Evolutionary conservation across 2,797 vertebrate species (phyloP).

Genomic region (Uromys caudimaculatus): DNA sequence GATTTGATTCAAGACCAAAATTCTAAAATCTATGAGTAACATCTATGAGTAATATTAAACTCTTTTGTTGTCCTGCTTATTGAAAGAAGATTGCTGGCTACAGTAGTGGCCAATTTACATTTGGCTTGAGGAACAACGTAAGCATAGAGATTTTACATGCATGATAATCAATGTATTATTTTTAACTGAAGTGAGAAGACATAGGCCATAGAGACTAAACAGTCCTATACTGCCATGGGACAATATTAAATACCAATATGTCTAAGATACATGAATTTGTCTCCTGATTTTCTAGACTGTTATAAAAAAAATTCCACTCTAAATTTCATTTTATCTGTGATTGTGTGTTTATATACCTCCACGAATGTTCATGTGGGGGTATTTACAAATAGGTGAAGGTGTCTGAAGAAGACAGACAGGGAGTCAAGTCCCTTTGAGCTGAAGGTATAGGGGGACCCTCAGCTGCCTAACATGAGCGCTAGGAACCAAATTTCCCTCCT

Average conservation of each 20-base stretch:
- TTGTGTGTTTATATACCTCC: background rate
- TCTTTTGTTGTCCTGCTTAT: background rate
- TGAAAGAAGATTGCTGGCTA: background rate
- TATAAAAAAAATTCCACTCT: background rate
- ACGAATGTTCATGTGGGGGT: too few species aligned
- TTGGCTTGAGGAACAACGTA: background rate
- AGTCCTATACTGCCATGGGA: fast-evolving
- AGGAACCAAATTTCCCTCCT: background rate
- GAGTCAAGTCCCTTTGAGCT: too few species aligned
- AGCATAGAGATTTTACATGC: background rate
- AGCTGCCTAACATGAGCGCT: background rate
- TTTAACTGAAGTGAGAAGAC: fast-evolving
- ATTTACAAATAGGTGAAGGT: background rate
- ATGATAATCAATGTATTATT: background rate
- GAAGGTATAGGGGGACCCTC: background rate
- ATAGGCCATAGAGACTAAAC: background rate
- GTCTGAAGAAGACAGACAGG: background rate
- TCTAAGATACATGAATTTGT: background rate
- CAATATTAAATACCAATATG: fast-evolving
- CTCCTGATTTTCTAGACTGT: background rate
- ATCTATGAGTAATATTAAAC: background rate
- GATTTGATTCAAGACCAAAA: background rate
- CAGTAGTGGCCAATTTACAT: background rate
- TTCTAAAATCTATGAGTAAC: background rate
- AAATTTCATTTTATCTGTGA: background rate